Base-by-base conservation (phyloP, 2,797 vertebrate species). In the Pachyuromys duprasi region DNA sequence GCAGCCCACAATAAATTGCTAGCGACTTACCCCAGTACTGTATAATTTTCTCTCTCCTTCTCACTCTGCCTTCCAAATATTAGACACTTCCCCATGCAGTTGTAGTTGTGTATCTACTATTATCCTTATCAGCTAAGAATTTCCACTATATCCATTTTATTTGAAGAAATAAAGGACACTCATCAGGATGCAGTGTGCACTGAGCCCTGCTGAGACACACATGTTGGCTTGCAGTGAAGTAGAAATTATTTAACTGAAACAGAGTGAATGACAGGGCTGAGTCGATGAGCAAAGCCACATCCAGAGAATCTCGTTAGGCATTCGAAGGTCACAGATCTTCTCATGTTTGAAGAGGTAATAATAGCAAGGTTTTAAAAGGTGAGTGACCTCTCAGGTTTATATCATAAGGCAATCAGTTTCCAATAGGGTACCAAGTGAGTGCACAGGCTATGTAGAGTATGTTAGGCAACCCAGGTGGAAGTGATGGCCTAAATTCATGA, bases 261-360 rank as follows among this genome's bases (percentile, higher is more conserved):
- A 4, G 3, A 81, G 1, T 9, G 14, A 36, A 26, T 7, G 5
- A 12, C 17, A 15, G 31, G 28, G 0, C 22, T 11, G 33, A 9
- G 2, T 20, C 26, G 22, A 20, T 33, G 80, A 86, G 26, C 5
- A 22, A 33, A 42, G 33, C 22, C 12, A 7, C 18, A 55, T 31
- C 24, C 39, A 24, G 13, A 69, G n/a, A 31, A 5, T 0, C 8
- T 24, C 62, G 8, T 8, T 12, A 49, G 8, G 8, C 49, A 26
- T 28, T 2, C 13, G 18, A 60, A 82, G 57, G 28, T 6, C 7
- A 13, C 33, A 36, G 28, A 63, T n/a, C 4, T 81, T 33, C 72
- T 8, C 9, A 24, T 20, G 8, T 57, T 53, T 26, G 42, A 60
- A 53, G 45, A 33, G 6, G 1, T n/a, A 65, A 45, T n/a, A 62